Evolutionary conservation across 1,140 invertebrate species (phyloP).

Genomic region (Hyposmocoma kahamanoa): DNA sequence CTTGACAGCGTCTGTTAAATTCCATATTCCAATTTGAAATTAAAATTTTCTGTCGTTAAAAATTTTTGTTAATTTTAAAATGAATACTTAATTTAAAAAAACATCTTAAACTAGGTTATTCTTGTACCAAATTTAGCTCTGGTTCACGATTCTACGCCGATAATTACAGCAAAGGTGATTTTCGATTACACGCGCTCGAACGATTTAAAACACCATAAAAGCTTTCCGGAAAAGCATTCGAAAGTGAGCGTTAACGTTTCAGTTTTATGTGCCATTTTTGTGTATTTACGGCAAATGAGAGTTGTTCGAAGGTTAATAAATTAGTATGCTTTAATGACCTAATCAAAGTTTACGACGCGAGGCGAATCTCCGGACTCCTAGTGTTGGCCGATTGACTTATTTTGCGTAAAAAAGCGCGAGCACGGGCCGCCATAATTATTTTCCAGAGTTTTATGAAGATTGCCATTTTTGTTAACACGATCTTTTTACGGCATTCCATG

Average conservation of each 20-base stretch:
- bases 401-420: conserved; percentile 43
- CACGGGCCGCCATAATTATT: conserved; percentile 52
- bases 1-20: conserved; percentile 12
- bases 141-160: no score
- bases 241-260: conserved; percentile 27
- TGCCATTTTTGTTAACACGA: conserved; percentile 66
- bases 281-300: conserved; percentile 48
- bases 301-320: conserved; percentile 63
- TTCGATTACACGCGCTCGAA: conserved; percentile 45
- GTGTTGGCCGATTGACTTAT: conserved; percentile 69
- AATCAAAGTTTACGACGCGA: conserved; percentile 73
- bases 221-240: conserved; percentile 7
- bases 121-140: no score
- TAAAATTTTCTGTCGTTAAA: no score
- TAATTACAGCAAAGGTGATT: conserved; percentile 50
- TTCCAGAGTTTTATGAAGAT: conserved; percentile 67
- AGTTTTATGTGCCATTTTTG: conserved; percentile 44
- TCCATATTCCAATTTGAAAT: not conserved
- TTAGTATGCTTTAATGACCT: conserved; percentile 71
- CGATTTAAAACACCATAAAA: conserved; percentile 39
- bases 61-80: no score
- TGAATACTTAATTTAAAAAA: no score
- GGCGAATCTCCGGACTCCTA: conserved; percentile 69
- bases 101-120: no score
- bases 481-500: conserved; percentile 41